Evolutionary conservation across 2,797 vertebrate genomes (phyloP).

Genomic region (Ptychadena robeensis): DNA sequence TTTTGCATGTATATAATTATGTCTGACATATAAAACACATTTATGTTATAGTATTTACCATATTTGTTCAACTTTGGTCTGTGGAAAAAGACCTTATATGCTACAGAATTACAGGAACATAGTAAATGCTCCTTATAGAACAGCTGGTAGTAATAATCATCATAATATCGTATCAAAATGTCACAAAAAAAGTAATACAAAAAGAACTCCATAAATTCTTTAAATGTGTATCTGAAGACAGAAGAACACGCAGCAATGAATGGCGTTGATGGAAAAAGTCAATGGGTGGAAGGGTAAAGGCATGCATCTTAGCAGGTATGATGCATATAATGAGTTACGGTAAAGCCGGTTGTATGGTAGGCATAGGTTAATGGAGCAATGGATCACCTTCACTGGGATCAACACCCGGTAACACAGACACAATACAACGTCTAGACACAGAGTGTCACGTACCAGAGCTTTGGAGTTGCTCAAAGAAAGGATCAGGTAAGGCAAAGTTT

Average conservation of each 20-base stretch:
- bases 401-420: slow-evolving; percentile 37
- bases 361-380: slow-evolving; percentile 14
- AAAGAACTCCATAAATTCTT: neutral
- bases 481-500: slow-evolving; percentile 51
- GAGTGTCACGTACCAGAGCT: slow-evolving; percentile 57
- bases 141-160: no score
- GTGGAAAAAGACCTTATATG: neutral
- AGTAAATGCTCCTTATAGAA: neutral
- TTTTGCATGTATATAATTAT: no score
- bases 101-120: neutral
- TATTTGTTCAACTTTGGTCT: no score
- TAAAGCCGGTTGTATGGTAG: neutral
- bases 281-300: neutral
- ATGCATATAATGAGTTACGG: neutral
- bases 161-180: no score
- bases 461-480: slow-evolving; percentile 53
- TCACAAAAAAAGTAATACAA: no score
- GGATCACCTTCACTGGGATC: neutral
- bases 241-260: neutral
- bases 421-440: slow-evolving; percentile 56
- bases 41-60: no score
- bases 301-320: neutral
- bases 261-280: neutral
- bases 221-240: neutral
- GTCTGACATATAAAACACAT: no score